Base-by-base conservation (phyloP, 92 coral and sea anemone genomes). In the Anthopleura xanthogrammica region DNA sequence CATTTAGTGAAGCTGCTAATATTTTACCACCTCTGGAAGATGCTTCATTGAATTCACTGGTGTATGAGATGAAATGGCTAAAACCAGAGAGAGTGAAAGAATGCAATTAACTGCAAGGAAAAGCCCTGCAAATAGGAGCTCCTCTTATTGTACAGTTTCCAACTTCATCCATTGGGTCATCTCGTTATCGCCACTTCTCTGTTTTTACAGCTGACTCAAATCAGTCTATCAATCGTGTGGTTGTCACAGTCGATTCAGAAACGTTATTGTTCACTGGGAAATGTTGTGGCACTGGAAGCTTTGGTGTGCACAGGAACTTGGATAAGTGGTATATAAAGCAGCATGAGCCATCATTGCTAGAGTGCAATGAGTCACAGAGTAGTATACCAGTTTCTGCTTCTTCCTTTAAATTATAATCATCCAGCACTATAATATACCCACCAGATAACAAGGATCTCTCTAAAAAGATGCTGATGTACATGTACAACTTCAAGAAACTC, bases 151-250 rank as follows among this genome's bases (percentile, higher is more conserved):
- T n/a, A 41, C 50, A 41, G 41, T 72, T 72, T 72, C 76, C 76
- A 29, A 72, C 41, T 29, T 72, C 76, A 41, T 72, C 76, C 42
- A 72, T 41, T 29, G 76, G 50, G 41, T 72, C 76, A 36, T 29
- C 76, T 41, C 41, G 76, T 29, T 72, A 72, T 72, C 76, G 76
- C 50, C 76, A 72, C 76, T 72, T 72, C 50, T 72, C 76, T 29
- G 76, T 72, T 36, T 72, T 72, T 72, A 36, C 76, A 29, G 76
- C 41, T 72, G 76, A 72, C 50, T 29, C 42, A 72, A 36, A 41
- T 10, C 41, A 29, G 76, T 41, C 76, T 41, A 36, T n/a, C 76
- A 72, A 72, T 41, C 41, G 76, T 29, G n/a, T 72, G 50, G 76
- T 72, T 72, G 76, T 72, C 14, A 29, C 76, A 72, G 76, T 72